These are phyloP conservation scores for Raja brachyura DNA, from an alignment of 2,113 vertebrate genomes.

Conservation along the genomic window DNA sequence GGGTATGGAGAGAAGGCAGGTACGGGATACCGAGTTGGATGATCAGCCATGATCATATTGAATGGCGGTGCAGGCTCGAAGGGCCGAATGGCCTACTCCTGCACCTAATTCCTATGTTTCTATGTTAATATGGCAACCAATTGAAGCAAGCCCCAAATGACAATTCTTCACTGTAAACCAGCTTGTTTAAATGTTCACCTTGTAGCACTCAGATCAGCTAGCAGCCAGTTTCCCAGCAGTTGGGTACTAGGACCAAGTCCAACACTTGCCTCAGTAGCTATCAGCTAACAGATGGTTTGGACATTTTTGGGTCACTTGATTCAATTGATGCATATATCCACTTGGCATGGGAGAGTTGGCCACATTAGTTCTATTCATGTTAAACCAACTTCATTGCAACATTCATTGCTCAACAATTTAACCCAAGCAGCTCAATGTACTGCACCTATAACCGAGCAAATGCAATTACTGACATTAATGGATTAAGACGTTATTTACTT, in stretches of 20 bases:
- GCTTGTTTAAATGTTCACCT: too few species aligned
- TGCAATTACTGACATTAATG: background rate
- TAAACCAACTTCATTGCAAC: background rate
- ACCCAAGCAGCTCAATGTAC: background rate
- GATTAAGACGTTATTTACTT: background rate
- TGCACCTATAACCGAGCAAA: background rate
- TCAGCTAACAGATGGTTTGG: background rate
- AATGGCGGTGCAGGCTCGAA: too few species aligned
- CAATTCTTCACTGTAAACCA: too few species aligned
- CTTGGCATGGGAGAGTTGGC: background rate
- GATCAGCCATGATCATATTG: too few species aligned
- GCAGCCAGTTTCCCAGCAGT: background rate
- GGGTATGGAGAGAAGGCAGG: too few species aligned
- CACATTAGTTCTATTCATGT: background rate
- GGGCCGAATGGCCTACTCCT: too few species aligned
- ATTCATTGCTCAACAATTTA: background rate
- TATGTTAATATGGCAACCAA: too few species aligned
- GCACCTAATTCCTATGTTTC: too few species aligned
- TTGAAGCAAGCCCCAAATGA: too few species aligned
- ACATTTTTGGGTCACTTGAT: background rate
- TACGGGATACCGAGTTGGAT: too few species aligned
- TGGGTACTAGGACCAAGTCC: background rate
- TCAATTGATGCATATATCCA: conserved; percentile 1
- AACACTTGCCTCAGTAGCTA: too few species aligned
- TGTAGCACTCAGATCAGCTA: background rate